These are phyloP conservation scores for Ploceus nigricollis DNA, from an alignment of 2,113 vertebrate species.

Conservation along the genomic window DNA sequence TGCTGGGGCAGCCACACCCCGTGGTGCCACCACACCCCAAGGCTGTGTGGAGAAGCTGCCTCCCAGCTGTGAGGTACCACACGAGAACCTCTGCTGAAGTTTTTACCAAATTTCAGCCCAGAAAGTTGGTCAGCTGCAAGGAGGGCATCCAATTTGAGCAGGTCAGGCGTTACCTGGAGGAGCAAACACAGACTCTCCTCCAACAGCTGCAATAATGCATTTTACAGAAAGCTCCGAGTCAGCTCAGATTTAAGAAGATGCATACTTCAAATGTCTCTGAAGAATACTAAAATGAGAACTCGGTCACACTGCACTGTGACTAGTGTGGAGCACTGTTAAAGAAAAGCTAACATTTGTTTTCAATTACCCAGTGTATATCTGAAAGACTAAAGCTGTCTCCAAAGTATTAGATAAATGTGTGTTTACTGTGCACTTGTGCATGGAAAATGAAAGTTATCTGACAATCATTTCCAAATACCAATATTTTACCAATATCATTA, in stretches of 20 bases:
- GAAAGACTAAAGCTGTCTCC: not conserved
- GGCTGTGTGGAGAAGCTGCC: accelerated
- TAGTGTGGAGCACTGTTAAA: not conserved
- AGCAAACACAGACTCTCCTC: not conserved
- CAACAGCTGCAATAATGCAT: not conserved
- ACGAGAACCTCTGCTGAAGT: accelerated
- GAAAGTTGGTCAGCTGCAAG: not conserved
- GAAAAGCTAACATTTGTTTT: slow-evolving; percentile 24
- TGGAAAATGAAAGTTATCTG: not conserved
- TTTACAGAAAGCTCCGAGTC: not conserved
- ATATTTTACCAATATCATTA: not conserved
- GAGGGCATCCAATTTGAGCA: accelerated
- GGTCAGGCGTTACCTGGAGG: not conserved
- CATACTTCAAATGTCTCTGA: not conserved
- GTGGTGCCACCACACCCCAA: accelerated
- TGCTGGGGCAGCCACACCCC: accelerated
- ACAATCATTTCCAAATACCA: not conserved
- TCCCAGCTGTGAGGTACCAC: not conserved
- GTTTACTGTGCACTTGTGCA: not conserved
- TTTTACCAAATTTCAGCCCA: not conserved
- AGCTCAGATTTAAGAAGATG: not conserved
- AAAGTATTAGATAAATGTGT: not conserved
- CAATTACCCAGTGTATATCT: not conserved
- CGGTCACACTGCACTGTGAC: not conserved
- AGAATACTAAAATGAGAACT: not conserved